phyloP scores from a whole-genome alignment of 2,113 vertebrate species.

The Coracopsis vasa region DNA sequence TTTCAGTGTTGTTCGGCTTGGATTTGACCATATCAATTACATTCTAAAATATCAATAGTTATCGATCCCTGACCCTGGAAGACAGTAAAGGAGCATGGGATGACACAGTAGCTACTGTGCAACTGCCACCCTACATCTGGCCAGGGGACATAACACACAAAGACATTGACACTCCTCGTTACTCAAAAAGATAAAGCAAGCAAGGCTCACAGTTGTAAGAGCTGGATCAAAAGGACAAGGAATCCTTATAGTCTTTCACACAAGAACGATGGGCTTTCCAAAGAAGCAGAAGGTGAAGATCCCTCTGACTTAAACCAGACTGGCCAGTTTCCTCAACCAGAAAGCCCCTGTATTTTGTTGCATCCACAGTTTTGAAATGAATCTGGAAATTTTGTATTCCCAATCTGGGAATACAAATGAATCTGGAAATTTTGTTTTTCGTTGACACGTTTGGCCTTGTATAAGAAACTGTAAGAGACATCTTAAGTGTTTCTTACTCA shows the following conservation, averaged over 20 bases:
- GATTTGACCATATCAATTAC: neutral
- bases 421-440: neutral
- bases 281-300: neutral
- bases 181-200: neutral
- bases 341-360: neutral
- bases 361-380: neutral
- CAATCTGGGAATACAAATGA: neutral
- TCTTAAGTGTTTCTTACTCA: neutral
- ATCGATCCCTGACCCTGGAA: neutral
- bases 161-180: neutral
- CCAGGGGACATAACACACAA: neutral
- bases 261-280: neutral
- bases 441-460: neutral
- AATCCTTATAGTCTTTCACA: neutral
- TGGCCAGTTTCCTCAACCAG: neutral
- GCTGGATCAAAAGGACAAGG: slow-evolving; percentile 7
- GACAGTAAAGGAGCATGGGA: neutral
- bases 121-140: neutral
- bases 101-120: neutral
- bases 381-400: neutral
- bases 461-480: neutral
- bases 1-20: neutral
- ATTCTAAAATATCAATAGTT: neutral
- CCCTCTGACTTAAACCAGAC: neutral
- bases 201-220: neutral